Base-by-base conservation (phyloP, 2,888 invertebrate species). In the Polylopha cassiicola region DNA sequence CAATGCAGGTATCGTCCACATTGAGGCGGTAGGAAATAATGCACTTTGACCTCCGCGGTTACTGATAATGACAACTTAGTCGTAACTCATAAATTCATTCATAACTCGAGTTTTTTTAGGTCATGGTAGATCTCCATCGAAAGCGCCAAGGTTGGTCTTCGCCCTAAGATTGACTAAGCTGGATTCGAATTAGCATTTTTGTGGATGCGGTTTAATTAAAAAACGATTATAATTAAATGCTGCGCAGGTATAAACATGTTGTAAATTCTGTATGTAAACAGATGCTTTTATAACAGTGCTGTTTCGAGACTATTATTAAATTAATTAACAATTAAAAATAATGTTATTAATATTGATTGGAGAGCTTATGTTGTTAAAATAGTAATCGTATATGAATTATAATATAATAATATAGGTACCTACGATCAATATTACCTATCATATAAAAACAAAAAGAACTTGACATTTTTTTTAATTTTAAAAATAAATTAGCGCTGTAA, bases 61-160 rank as follows among this genome's bases (percentile, higher is more conserved):
- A 32, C 32, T 32, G 20, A 34, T 41, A 42, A 44, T 22, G 28
- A 39, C 41, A 39, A 37, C 23, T 34, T 16, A 32, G 34, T 28
- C 32, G 39, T 39, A 33, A 34, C 22, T 21, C 33, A 44, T 39
- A 32, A 38, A 39, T 32, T 33, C 23, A 34, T 43, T 32, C 31
- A 31, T 43, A 33, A 15, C 13, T 29, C 34, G 23, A 32, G 33
- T 44, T 50, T 51, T n/a, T n/a, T 50, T 46, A 38, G 53, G 53
- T 55, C 51, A 53, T 34, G 53, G 51, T 37, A 36, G 37, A 21
- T 23, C 42, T 36, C 38, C 24, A 18, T 18, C 38, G 23, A 38
- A 38, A 38, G 28, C 38, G 38, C 30, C 30, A 36, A 41, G 29
- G 43, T 39, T 24, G 24, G 21, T 30, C 32, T 31, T 21, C 17